These are phyloP conservation scores for Melanostigma gelatinosum DNA, from an alignment of 2,113 vertebrate genomes.

Conservation along the genomic window DNA sequence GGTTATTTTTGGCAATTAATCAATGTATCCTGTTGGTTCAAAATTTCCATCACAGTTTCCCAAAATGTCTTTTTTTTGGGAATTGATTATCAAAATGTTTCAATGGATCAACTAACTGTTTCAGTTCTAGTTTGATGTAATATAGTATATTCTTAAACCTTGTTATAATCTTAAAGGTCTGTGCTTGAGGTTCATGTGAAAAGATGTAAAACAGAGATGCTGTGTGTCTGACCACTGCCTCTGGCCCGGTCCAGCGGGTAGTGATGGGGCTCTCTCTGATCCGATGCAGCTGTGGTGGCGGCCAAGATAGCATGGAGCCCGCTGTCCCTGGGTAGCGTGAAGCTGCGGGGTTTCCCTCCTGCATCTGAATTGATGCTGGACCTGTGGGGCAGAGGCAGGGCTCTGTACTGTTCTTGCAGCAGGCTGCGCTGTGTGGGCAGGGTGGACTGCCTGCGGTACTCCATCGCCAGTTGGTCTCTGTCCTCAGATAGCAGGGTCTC, in stretches of 20 bases:
- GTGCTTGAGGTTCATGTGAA: neutral
- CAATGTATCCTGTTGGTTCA: neutral
- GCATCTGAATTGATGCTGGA: slow-evolving; percentile 74
- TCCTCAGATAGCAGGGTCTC: slow-evolving; percentile 88
- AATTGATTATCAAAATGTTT: neutral
- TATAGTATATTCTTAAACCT: neutral
- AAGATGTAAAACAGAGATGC: neutral
- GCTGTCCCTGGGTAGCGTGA: slow-evolving; percentile 95
- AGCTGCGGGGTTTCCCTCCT: slow-evolving; percentile 91
- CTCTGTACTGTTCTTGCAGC: slow-evolving; percentile 92
- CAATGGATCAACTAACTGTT: neutral
- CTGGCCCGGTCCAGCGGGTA: slow-evolving; percentile 85
- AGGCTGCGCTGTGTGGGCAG: slow-evolving; percentile 93
- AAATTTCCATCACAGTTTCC: neutral
- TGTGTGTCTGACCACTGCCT: slow-evolving; percentile 74
- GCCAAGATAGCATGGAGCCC: slow-evolving; percentile 94
- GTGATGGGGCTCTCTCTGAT: slow-evolving; percentile 85
- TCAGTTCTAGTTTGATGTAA: neutral
- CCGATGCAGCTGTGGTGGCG: slow-evolving; percentile 83
- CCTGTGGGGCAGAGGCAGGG: slow-evolving; percentile 82
- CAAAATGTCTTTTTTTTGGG: neutral
- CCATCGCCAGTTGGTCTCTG: slow-evolving; percentile 85
- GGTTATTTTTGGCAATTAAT: neutral
- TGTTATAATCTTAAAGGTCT: neutral
- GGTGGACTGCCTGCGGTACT: slow-evolving; percentile 94